Percentiles rank a stretch among this genome's conserved stretches.
Evolutionary conservation across 2,888 invertebrate genomes (phyloP).

Genomic region (Oasisia sp.): DNA sequence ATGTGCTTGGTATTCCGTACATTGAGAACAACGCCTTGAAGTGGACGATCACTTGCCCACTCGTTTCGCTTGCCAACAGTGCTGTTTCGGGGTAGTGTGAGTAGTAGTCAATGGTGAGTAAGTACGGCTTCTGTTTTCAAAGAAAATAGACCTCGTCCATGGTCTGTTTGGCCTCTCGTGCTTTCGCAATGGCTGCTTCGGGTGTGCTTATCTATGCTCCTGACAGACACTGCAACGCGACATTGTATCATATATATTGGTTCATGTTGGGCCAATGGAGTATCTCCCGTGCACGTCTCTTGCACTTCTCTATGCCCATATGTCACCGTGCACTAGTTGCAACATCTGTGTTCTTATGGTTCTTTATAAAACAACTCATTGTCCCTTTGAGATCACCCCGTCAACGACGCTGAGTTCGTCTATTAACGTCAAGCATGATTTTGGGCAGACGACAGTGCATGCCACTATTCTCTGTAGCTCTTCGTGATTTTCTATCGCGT

Average conservation of each 20-base stretch:
- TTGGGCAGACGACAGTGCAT: not conserved
- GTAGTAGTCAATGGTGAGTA: slow-evolving; percentile 31
- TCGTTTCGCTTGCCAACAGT: slow-evolving; percentile 17
- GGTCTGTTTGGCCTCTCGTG: not conserved
- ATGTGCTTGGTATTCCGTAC: slow-evolving; percentile 34
- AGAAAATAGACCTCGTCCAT: slow-evolving; percentile 18
- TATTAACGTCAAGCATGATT: not conserved
- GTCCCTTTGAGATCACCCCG: slow-evolving; percentile 17
- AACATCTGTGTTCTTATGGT: not conserved
- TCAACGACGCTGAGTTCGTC: slow-evolving; percentile 18
- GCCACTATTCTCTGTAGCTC: slow-evolving; percentile 18
- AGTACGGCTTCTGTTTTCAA: slow-evolving; percentile 25
- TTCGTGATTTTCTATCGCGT: slow-evolving; percentile 23
- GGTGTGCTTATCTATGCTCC: not conserved
- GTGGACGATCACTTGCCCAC: slow-evolving; percentile 31
- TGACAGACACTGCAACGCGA: slow-evolving; percentile 24
- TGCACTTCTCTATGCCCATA: slow-evolving; percentile 25
- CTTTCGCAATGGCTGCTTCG: slow-evolving; percentile 20
- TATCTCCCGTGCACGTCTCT: slow-evolving; percentile 24
- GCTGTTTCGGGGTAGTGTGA: slow-evolving; percentile 27
- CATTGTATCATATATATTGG: slow-evolving; percentile 23
- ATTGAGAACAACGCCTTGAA: slow-evolving; percentile 30
- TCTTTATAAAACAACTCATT: not conserved
- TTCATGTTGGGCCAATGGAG: slow-evolving; percentile 28
- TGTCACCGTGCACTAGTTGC: slow-evolving; percentile 20